Base-by-base conservation (phyloP, 2,113 vertebrate genomes). In the Phylloscopus trochiloides region DNA sequence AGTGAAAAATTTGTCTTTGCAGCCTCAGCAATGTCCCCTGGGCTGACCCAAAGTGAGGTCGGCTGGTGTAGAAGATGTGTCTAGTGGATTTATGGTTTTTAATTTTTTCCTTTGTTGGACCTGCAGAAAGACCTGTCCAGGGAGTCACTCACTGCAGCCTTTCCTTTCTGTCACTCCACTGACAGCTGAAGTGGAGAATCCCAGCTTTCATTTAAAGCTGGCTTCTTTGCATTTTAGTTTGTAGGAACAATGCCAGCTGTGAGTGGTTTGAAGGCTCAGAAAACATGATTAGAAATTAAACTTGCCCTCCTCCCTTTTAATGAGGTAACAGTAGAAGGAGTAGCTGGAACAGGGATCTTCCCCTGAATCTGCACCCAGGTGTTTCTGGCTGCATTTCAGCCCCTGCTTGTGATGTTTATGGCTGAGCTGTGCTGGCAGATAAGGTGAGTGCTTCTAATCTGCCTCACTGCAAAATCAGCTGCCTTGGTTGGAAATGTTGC, bases 301-400 rank as follows among this genome's bases (percentile, higher is more conserved):
- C 52, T 76, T 0, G 0, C 19, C 22, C 7, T 71, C 29, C 22
- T 4, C 1, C 0, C 8, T 62, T 85, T 50, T 42, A 50, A 47
- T 66, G 59, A 84, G 54, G 58, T 62, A 57, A 25, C 52, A 61
- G 14, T 36, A 2, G 21, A 11, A 31, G 48, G 58, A 78, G 70
- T 31, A 70, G 67, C 42, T 76, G 76, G 47, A 70, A 15, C 40
- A 45, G 61, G 74, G 34, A 65, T 4, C 32, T 92, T 70, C 28
- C 68, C 58, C 67, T 26, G 36, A 20, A 24, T 62, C 50, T 63
- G 63, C 70, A n/a, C 34, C 51, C 65, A 51, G 51, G 68, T 74
- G 52, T 84, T 84, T 45, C 65, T 93, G 3, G 2, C 55, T 26
- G 38, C 0, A 1, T 54, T 85, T 70, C 50, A 76, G 34, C 28